These are phyloP conservation scores for Halichoerus grypus DNA, from an alignment of 2,113 vertebrate species.

Conservation along the genomic window DNA sequence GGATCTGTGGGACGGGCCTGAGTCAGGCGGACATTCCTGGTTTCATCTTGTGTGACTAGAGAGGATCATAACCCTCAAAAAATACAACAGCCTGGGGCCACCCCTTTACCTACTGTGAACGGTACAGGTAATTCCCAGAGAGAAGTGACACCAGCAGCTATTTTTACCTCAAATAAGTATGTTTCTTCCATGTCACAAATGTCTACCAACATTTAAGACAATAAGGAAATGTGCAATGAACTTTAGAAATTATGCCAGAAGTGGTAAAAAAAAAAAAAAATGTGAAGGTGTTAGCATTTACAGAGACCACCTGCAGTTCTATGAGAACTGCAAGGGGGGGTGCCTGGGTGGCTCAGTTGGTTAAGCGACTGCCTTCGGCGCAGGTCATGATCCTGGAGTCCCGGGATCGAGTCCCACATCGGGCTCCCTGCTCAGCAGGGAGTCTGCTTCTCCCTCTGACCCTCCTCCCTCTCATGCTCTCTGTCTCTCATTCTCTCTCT, in stretches of 20 bases:
- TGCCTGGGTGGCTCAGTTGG: no score
- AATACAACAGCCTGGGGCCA: background rate
- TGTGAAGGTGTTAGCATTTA: background rate
- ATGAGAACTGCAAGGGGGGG: background rate
- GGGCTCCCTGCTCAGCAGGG: no score
- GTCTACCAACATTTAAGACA: background rate
- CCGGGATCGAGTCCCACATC: no score
- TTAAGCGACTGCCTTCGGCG: no score
- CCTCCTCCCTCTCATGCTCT: no score
- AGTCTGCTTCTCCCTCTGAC: no score
- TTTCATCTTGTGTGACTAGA: background rate
- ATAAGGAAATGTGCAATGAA: background rate
- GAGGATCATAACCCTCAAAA: rapidly evolving
- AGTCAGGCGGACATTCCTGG: background rate
- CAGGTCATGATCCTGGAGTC: no score
- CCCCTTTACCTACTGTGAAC: no score
- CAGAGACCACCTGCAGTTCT: background rate
- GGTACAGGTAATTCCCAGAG: no score
- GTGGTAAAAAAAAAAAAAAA: background rate
- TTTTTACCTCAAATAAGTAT: background rate
- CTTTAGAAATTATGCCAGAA: background rate
- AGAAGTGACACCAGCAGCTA: background rate
- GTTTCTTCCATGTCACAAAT: background rate
- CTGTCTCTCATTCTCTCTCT: no score
- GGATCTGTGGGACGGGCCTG: background rate